These are phyloP conservation scores for Acanthornis magna DNA, from an alignment of 2,797 vertebrate species.

Conservation along the genomic window DNA sequence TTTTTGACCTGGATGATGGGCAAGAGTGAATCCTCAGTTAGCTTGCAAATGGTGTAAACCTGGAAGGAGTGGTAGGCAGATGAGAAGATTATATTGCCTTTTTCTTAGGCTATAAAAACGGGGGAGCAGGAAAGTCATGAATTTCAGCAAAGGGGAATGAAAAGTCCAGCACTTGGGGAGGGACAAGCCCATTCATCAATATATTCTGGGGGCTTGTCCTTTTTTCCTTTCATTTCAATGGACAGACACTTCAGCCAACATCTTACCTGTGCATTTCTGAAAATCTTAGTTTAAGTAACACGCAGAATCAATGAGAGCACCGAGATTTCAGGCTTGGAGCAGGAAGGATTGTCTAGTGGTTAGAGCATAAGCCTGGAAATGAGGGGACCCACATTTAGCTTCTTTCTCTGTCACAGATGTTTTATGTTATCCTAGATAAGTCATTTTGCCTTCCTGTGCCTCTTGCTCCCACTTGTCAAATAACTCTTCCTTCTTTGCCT, in stretches of 20 bases:
- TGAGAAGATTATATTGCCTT: neutral
- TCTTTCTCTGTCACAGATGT: neutral
- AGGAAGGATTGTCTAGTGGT: neutral
- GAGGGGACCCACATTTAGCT: neutral
- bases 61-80: neutral
- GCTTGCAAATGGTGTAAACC: neutral
- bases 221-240: neutral
- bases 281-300: neutral
- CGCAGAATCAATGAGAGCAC: neutral
- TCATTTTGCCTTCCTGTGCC: constrained; percentile 14
- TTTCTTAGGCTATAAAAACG: neutral
- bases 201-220: accelerated
- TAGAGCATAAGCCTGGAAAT: neutral
- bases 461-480: constrained; percentile 29
- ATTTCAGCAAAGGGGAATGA: neutral
- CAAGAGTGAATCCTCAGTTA: neutral
- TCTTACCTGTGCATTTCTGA: neutral
- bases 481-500: constrained; percentile 31
- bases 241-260: neutral
- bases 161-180: neutral
- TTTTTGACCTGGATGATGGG: neutral
- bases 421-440: constrained; percentile 27
- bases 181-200: neutral
- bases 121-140: neutral
- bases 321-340: neutral